Base-by-base conservation (phyloP, 2,113 vertebrate genomes). In the Epinephelus cyanopodus region DNA sequence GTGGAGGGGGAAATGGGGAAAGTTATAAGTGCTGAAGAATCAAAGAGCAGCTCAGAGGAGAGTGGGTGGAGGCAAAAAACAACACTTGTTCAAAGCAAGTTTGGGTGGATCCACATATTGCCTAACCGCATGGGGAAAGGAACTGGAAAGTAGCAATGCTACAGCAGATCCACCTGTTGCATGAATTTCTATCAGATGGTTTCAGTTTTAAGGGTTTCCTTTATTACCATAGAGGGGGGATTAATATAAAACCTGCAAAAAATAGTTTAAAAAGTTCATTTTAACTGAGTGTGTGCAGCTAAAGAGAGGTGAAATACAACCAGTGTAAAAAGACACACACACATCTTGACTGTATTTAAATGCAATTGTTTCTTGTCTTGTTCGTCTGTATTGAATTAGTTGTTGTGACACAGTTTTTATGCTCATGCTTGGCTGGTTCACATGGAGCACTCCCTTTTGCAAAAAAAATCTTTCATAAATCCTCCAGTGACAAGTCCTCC, bases 41-140 rank as follows among this genome's bases (percentile, higher is more conserved):
- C 6, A 29, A 10, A 45, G 21, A 19, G 37, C 53, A 27, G 15
- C 14, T 60, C 45, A 70, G 37, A 0, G 0, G 14, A 50, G 62
- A 33, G 4, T 60, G 78, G 75, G 33, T 9, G 63, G 53, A 75
- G 23, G 17, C 19, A 11, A 19, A 0, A 18, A 54, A 37, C 13
- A 54, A 21, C 56, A 63, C 56, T 21, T 10, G 7, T 27, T 74
- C 2, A 25, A 39, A 67, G 47, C 21, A 52, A 6, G 17, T 23
- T 33, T 77, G 77, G 77, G 80, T 15, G 68, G 64, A 27, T 21
- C 47, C 33, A 48, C 29, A 1, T 21, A 11, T 63, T 62, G 48
- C 65, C 56, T 11, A 57, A 65, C 45, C 73, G 15, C 11, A n/a
- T 14, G 29, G 18, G 60, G 66, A 70, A 19, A 9, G 5, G 56